A percentile compares a stretch with the other conserved stretches of the same genome.
These are phyloP conservation scores for Drosophila subobscura DNA, from an alignment of 1,140 invertebrate genomes.

Conservation along the genomic window DNA sequence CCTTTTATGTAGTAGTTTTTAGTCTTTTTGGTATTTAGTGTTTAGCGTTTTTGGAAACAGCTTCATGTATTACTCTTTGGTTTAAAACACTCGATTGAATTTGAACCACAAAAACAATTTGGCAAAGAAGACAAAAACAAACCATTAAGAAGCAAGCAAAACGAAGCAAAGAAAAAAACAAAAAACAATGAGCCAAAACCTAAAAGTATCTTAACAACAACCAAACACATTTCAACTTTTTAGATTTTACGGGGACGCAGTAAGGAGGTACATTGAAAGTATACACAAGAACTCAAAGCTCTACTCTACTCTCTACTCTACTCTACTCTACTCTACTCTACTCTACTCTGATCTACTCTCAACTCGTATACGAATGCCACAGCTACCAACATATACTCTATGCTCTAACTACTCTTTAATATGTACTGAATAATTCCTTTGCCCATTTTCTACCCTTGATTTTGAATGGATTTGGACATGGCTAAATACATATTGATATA, in stretches of 20 bases:
- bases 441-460: slow-evolving; percentile 8
- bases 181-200: too few species aligned
- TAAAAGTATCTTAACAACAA: slow-evolving; percentile 53
- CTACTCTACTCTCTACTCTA: slow-evolving; percentile 47
- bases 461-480: slow-evolving; percentile 42
- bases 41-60: not conserved
- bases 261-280: slow-evolving; percentile 83
- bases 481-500: slow-evolving; percentile 9
- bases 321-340: slow-evolving; percentile 57
- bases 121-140: not conserved
- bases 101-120: slow-evolving; percentile 6
- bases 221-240: slow-evolving; percentile 77
- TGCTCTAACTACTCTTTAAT: slow-evolving; percentile 42
- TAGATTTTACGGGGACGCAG: slow-evolving; percentile 84
- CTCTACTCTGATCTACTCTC: slow-evolving; percentile 52
- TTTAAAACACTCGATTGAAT: slow-evolving; percentile 24
- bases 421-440: slow-evolving; percentile 11
- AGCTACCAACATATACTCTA: slow-evolving; percentile 36
- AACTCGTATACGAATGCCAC: slow-evolving; percentile 75
- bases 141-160: slow-evolving; percentile 16
- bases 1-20: slow-evolving; percentile 39
- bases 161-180: too few species aligned
- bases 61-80: slow-evolving; percentile 24
- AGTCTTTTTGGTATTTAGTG: slow-evolving; percentile 13
- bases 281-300: slow-evolving; percentile 80